A percentile compares a stretch with the other conserved stretches of the same genome.
Conservation (phyloP, 2,888 invertebrate species). For the Chironomus tentans region DNA sequence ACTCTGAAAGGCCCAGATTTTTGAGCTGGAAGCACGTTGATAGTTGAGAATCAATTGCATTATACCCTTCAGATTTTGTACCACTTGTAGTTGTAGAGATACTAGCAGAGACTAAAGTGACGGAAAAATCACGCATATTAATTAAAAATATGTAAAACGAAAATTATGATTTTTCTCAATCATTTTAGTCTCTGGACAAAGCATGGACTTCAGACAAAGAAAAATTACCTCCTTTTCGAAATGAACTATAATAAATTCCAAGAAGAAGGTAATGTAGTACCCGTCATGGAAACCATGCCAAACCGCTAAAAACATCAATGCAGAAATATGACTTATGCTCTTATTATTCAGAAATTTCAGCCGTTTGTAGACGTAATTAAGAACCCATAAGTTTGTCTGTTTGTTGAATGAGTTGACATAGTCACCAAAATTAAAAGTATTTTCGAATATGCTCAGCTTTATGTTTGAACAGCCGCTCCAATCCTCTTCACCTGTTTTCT, state of each 20-base stretch:
- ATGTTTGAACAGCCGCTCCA: slow-evolving; percentile 93
- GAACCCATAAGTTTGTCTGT: slow-evolving; percentile 92
- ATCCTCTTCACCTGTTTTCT: slow-evolving; percentile 65
- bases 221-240: slow-evolving; percentile 67
- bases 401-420: slow-evolving; percentile 89
- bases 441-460: slow-evolving; percentile 70
- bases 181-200: no score
- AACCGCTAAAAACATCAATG: slow-evolving; percentile 78
- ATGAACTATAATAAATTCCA: slow-evolving; percentile 81
- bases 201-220: no score
- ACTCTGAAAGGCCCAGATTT: background rate
- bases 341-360: slow-evolving; percentile 82
- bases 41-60: slow-evolving; percentile 3
- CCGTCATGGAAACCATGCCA: slow-evolving; percentile 96
- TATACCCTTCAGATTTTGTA: slow-evolving; percentile 32
- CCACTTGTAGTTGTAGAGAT: no score
- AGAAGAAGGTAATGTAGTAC: slow-evolving; percentile 85
- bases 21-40: no score
- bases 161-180: no score
- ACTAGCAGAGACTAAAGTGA: no score
- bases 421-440: slow-evolving; percentile 72
- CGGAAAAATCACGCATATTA: no score
- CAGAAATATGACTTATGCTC: slow-evolving; percentile 67
- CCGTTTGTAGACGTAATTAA: slow-evolving; percentile 88
- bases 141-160: no score